Percentiles rank a stretch among this genome's conserved stretches.
phyloP scores from a whole-genome alignment of 2,797 vertebrate genomes.

The Oreortyx pictus region DNA sequence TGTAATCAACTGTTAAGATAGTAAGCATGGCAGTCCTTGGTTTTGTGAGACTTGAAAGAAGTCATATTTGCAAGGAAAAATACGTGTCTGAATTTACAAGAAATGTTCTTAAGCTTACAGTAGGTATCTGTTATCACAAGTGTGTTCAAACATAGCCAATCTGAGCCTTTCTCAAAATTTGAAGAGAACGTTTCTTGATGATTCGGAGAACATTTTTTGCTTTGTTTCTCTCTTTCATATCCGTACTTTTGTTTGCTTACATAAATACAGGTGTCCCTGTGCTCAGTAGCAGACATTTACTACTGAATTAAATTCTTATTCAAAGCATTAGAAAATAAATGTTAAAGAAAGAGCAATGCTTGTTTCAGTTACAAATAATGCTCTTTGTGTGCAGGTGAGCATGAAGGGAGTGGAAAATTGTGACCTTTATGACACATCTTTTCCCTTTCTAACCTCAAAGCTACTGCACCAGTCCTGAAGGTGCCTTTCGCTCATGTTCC shows the following conservation, averaged over 20 bases:
- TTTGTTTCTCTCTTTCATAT: background rate
- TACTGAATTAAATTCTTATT: background rate
- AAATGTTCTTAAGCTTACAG: background rate
- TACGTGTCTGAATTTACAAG: background rate
- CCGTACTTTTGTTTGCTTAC: background rate
- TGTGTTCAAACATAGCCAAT: fast-evolving
- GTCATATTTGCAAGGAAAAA: slow-evolving; percentile 5
- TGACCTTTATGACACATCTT: background rate
- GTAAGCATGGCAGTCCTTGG: background rate
- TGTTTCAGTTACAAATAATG: background rate
- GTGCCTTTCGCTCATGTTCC: background rate
- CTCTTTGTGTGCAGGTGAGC: background rate
- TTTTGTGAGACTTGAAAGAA: background rate
- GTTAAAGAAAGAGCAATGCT: background rate
- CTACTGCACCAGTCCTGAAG: background rate
- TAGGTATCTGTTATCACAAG: background rate
- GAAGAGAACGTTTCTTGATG: background rate
- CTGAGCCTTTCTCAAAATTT: background rate
- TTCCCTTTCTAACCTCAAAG: background rate
- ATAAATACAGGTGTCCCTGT: background rate
- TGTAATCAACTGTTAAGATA: background rate
- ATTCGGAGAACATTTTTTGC: background rate
- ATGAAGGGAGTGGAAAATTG: background rate
- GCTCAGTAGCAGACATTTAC: background rate
- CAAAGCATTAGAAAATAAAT: background rate